phyloP scores from a whole-genome alignment of 64 coral and sea anemone species.

The Montipora efflorescens region DNA sequence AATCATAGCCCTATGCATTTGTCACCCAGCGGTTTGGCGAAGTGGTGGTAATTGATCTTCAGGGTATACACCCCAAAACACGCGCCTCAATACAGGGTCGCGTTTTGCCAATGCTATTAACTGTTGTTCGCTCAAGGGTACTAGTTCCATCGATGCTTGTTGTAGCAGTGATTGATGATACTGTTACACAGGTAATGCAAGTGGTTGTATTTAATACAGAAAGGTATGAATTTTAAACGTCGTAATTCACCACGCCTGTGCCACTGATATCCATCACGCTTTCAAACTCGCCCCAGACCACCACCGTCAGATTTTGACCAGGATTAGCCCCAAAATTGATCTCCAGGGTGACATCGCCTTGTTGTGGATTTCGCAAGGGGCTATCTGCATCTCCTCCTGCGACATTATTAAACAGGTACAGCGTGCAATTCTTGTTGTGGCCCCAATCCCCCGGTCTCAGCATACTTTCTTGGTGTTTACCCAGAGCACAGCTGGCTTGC shows the following conservation, averaged over 20 bases:
- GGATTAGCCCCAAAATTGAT: background rate
- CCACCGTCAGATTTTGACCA: background rate
- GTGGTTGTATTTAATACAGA: no score
- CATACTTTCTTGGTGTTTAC: conserved; percentile 21
- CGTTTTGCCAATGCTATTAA: no score
- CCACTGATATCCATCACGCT: no score
- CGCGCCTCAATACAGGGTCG: background rate
- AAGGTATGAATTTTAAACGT: no score
- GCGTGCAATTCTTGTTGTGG: conserved; percentile 26
- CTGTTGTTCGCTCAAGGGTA: no score
- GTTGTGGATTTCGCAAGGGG: background rate
- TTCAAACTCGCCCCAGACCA: no score
- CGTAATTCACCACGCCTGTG: no score
- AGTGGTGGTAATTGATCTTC: background rate
- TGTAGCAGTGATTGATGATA: no score
- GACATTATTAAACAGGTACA: conserved; percentile 68
- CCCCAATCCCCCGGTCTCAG: conserved; percentile 17
- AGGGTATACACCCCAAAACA: background rate
- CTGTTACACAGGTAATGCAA: no score
- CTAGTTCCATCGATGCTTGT: background rate
- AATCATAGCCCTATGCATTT: no score
- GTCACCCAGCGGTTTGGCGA: background rate
- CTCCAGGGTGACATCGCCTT: background rate
- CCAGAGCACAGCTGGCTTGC: background rate
- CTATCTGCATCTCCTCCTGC: conserved; percentile 34